Base-by-base conservation (phyloP, 2,113 vertebrate genomes). In the Syngnathus scovelli region DNA sequence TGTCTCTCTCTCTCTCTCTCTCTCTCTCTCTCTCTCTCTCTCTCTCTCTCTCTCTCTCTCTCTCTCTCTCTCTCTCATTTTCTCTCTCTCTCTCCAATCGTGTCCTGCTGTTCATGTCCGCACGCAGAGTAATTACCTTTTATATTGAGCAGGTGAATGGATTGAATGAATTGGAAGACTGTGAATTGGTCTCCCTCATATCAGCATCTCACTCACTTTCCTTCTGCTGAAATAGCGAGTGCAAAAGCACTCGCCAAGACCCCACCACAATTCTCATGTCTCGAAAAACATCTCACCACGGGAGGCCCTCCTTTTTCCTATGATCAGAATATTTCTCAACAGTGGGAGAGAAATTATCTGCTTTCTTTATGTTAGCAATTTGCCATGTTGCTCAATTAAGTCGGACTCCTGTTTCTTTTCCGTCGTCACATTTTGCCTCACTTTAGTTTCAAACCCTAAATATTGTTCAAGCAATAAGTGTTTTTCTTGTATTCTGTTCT, bases 81-180 rank as follows among this genome's bases (percentile, higher is more conserved):
- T 71, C 7, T 7, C 27, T 56, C 15, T 8, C 12, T 36, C 55
- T 36, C 72, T 76, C 75, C 66, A 80, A 83, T 82, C 78, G 70
- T 58, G 41, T 27, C 69, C 65, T 12, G 56, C 78, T 75, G 71
- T 78, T 83, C 73, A 46, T 69, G 79, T 72, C 64, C 74, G 36
- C 78, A 68, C 44, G 19, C 59, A 76, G 72, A 80, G 68, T 83
- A 83, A 85, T 80, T 84, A 78, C 74, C 70, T 83, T 54, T 72
- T 78, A 68, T 79, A 70, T 72, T 82, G 79, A 78, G 64, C 70
- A 78, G 63, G 13, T 78, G 61, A 75, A 78, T 69, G 66, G 72
- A 84, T 77, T 72, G 70, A 79, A 85, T 74, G 33, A 84, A 78
- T 54, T 77, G 66, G 67, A 82, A 78, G 56, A 64, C 72, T 38